Evolutionary conservation across 2,888 invertebrate species (phyloP), one percentile per base, ranked within the genome.

Genomic region (Lepidochitona cinerea): DNA sequence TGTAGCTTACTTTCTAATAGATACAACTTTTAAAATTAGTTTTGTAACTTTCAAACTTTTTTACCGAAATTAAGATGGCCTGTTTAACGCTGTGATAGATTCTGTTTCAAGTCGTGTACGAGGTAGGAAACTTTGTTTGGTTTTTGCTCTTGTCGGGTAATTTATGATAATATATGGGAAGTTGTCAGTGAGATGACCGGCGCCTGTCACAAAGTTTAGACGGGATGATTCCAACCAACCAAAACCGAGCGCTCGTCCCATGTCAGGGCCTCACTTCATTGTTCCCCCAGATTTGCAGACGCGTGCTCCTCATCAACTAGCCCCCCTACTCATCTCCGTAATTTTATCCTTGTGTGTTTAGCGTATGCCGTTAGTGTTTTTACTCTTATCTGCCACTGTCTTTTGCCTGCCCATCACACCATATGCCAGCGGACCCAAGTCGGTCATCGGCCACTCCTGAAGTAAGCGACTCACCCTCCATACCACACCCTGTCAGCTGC

Each of bases 211-310:
- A 49, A 23, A 49, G 49, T 2, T 49, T 49, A 23, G 23, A 18
- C n/a, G 23, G 49, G 49, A 49, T 4, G n/a, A 49, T 49, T 23
- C 49, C 49, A 49, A 23, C 59, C 59, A 59, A 29, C 59, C 59
- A 59, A 59, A 14, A 14, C 14, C 29, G 59, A 59, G 23, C 26
- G 18, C 41, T 18, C 7, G 26, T 18, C 59, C 59, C 23, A 32
- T 59, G 59, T 29, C 59, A 59, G 5, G 32, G 59, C 26, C 23
- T 14, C 23, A 29, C 23, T 59, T 59, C 59, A 59, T 70, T 64
- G 37, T 70, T 64, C 37, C 70, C 41, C 29, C 37, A 64, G 64
- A 54, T 33, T 37, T 53, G 35, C n/a, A 29, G 68, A 18, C 37
- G 37, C 59, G 59, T 59, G 59, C 59, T 23, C 23, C 29, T 59